A percentile compares a stretch with the other conserved stretches of the same genome.
Evolutionary conservation across 2,113 vertebrate genomes (phyloP).

Genomic region (Embiotoca jacksoni): DNA sequence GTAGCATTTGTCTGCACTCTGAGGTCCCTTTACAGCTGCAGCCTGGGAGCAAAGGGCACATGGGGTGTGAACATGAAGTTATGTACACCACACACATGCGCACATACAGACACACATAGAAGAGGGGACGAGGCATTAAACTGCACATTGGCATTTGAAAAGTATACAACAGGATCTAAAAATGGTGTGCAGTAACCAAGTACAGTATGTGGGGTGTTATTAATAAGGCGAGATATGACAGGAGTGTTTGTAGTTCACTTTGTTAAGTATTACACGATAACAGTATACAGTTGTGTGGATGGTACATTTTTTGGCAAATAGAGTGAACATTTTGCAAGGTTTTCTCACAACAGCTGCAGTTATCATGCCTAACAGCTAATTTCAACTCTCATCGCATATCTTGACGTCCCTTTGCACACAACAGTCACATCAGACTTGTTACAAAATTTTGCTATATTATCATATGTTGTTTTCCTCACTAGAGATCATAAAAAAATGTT

Average conservation of each 20-base stretch:
- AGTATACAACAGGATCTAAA: not conserved
- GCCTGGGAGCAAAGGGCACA: constrained; percentile 72
- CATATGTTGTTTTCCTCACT: not conserved
- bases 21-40: constrained; percentile 60
- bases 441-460: not conserved
- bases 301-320: not conserved
- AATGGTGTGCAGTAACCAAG: not conserved
- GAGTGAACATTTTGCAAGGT: not conserved
- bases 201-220: too few relatives aligned
- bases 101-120: not conserved
- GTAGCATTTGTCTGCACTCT: not conserved
- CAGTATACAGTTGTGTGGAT: not conserved
- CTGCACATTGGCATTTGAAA: not conserved
- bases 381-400: not conserved
- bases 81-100: not conserved
- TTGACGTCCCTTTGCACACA: too few relatives aligned
- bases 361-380: not conserved
- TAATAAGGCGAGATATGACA: too few relatives aligned
- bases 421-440: too few relatives aligned
- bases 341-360: not conserved
- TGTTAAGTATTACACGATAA: not conserved
- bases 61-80: not conserved
- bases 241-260: not conserved
- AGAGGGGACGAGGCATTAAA: not conserved
- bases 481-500: too few relatives aligned